Evolutionary conservation across 2,113 vertebrate species (phyloP).

Genomic region (Zosterops hypoxanthus): DNA sequence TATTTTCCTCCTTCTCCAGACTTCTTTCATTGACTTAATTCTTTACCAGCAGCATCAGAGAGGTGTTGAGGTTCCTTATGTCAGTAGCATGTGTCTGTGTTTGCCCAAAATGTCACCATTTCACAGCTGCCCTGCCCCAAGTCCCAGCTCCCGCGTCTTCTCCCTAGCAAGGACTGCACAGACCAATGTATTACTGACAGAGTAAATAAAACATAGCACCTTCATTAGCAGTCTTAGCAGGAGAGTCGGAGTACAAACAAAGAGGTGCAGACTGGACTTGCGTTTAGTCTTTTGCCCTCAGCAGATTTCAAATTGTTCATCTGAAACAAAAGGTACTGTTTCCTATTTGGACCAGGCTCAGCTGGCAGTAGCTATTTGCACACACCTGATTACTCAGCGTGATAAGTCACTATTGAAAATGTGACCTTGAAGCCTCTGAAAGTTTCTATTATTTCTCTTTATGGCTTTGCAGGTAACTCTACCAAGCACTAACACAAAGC

Average conservation of each 20-base stretch:
- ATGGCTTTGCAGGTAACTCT: constrained; percentile 1
- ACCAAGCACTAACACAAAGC: background rate
- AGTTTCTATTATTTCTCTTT: constrained; percentile 39
- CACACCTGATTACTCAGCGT: background rate
- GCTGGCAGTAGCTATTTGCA: background rate
- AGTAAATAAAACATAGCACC: background rate
- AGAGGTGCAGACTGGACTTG: background rate
- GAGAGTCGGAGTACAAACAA: background rate
- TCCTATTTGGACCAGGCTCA: background rate
- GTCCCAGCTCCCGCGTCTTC: background rate
- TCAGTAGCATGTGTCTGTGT: background rate
- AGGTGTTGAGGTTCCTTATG: background rate
- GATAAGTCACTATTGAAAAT: background rate
- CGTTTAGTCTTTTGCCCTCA: background rate
- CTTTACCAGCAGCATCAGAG: background rate
- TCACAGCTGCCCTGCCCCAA: background rate
- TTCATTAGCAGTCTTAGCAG: background rate
- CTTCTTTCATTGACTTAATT: background rate
- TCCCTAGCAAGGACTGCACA: background rate
- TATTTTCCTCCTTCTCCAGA: background rate
- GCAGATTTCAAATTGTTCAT: constrained; percentile 1
- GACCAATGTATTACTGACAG: background rate
- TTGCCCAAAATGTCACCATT: background rate
- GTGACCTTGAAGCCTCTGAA: constrained; percentile 35
- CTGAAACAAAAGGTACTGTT: background rate